Base-by-base conservation (phyloP, 2,113 vertebrate genomes). In the Lophius piscatorius region DNA sequence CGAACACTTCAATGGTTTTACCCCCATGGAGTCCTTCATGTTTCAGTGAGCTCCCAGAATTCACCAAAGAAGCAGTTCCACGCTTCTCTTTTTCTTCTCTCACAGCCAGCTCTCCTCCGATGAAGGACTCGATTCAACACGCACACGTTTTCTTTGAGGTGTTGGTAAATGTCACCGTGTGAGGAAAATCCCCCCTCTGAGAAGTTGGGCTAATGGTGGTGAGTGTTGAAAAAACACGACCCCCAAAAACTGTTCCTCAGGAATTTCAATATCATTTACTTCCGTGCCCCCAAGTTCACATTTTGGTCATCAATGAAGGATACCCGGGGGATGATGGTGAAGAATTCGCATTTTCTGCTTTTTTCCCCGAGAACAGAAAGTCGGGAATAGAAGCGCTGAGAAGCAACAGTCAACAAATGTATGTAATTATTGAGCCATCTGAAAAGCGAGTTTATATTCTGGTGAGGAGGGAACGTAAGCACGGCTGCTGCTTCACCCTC, bases 341-440 rank as follows among this genome's bases (percentile, higher is more conserved):
- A 87, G 47, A 63, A 89, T 80, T 8, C 8, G 26, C 26, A 28
- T 28, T 8, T 4, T 28, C 8, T 28, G n/a, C n/a, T n/a, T 28
- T 4, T 28, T 4, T 28, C 8, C 3, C 29, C 11, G 29, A 64
- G 59, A 78, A 70, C 76, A 78, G 75, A 83, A 75, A 78, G 72
- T 67, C 66, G 81, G 64, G 83, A 88, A 90, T 83, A 91, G 76
- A 78, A 79, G 59, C 80, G 61, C 84, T 89, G 87, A 90, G 76
- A 73, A 74, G 69, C 73, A 76, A 77, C 72, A 70, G 49, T 56
- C 3, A 88, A 88, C 87, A 85, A 90, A 89, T 88, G 86, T 73
- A 68, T 76, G 84, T 79, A 88, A 91, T 90, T 90, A 87, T 61
- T 73, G 70, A 65, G 67, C 77, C 77, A 84, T 86, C 70, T 70